Conservation (phyloP, 64 coral and sea anemone genomes). For the Anthopleura sola region DNA sequence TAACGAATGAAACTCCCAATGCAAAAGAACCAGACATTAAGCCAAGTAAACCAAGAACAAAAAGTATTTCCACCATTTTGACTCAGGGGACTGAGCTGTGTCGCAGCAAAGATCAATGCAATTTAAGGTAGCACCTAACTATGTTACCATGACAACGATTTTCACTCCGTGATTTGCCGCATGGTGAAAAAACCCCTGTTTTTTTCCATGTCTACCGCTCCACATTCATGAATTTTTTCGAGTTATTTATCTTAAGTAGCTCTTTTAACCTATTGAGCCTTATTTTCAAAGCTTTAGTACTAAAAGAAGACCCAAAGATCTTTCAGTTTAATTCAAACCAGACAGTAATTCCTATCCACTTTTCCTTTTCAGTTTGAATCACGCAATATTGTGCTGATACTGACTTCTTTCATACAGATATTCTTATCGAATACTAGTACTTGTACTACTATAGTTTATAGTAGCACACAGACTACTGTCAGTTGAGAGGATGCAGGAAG, state of each 20-base stretch:
- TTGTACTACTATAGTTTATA: too few species aligned
- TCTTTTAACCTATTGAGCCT: too few species aligned
- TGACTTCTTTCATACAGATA: background rate
- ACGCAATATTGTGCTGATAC: background rate
- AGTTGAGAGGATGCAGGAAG: too few species aligned
- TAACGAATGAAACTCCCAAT: slow-evolving; percentile 2
- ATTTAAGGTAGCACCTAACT: background rate
- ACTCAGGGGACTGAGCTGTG: background rate
- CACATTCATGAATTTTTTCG: too few species aligned
- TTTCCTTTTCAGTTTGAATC: too few species aligned
- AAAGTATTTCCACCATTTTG: slow-evolving; percentile 6
- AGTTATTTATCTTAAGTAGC: too few species aligned
- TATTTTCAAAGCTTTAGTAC: background rate
- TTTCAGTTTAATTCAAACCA: background rate
- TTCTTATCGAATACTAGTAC: too few species aligned
- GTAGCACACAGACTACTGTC: too few species aligned
- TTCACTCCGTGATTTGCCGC: background rate
- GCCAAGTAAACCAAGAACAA: slow-evolving; percentile 6
- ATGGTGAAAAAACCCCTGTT: background rate
- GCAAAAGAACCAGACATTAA: background rate
- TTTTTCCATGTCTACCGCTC: background rate
- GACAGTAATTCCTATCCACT: background rate
- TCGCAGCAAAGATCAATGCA: background rate
- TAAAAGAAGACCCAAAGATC: background rate
- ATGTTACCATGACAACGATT: background rate